Conservation (phyloP, 2,113 vertebrate genomes). For the Hyperoodon ampullatus region DNA sequence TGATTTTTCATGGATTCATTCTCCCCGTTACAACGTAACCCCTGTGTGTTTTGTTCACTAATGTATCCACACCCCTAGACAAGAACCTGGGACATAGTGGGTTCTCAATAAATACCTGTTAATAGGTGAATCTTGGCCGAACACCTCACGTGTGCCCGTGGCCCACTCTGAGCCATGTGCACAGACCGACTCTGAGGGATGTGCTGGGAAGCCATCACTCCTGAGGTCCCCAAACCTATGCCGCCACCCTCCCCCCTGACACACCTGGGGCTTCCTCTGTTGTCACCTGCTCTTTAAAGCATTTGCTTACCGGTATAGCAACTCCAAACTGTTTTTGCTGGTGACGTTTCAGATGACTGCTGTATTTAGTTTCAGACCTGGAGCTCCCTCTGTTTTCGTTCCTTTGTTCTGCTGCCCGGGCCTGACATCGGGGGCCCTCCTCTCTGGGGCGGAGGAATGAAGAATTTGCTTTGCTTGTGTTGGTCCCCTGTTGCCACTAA, state of each 20-base stretch:
- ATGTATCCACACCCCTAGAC: fast-evolving
- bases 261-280: too few species aligned
- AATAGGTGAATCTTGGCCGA: not conserved
- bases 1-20: not conserved
- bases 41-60: not conserved
- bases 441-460: not conserved
- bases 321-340: not conserved
- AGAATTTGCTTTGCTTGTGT: not conserved
- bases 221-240: not conserved
- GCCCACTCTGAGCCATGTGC: fast-evolving
- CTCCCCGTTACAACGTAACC: not conserved
- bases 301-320: fast-evolving
- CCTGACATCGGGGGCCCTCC: not conserved
- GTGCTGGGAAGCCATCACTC: not conserved
- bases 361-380: not conserved
- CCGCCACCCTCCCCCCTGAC: fast-evolving
- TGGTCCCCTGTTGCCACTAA: not conserved
- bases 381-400: not conserved
- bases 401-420: not conserved
- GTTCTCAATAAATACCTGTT: not conserved
- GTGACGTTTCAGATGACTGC: not conserved
- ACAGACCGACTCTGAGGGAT: not conserved
- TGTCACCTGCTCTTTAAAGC: not conserved
- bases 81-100: not conserved
- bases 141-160: fast-evolving